Evolutionary conservation across 2,888 invertebrate species (phyloP), one percentile per base, ranked within the genome.

Genomic region (Diabrotica balteata): DNA sequence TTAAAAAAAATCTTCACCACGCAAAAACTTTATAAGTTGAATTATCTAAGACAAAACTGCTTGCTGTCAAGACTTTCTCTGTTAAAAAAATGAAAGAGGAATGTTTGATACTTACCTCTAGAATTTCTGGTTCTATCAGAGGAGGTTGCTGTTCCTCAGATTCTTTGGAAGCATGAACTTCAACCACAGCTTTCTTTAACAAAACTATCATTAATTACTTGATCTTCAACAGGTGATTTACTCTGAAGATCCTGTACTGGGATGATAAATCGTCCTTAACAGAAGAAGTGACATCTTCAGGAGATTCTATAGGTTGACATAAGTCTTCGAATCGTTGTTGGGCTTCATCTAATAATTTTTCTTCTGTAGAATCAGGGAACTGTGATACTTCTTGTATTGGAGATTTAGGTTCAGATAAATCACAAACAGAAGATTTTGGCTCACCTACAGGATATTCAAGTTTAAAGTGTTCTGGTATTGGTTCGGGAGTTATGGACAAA

Each of bases 211-310:
- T 72, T 65, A 45, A 65, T 66, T 55, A 68, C 62, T 46, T 71
- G 43, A 66, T 71, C 63, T 3, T 65, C 55, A 52, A 70, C 59
- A 32, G 71, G 69, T 44, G 76, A 69, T 64, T 71, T 71, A 45
- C 71, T 71, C 17, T 68, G 62, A 5, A 69, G 67, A 32, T 62
- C 51, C 8, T 17, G 11, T 43, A 59, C 69, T 47, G 66, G 69
- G 22, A 58, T 32, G 52, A 64, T 50, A 64, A 44, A 55, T 79
- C 79, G 72, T 83, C 83, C 72, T 83, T 83, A 22, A 83, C 77
- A 0, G 82, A 83, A 42, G 82, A 82, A n/a, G 83, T 84, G 17
- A 82, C 69, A 53, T 83, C 83, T 61, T 82, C 83, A 7, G 75
- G 73, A 42, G 75, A 75, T 47, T 70, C 73, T 44, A 65, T 54